phyloP scores from a whole-genome alignment of 2,888 invertebrate species.

The Papilio elwesi region DNA sequence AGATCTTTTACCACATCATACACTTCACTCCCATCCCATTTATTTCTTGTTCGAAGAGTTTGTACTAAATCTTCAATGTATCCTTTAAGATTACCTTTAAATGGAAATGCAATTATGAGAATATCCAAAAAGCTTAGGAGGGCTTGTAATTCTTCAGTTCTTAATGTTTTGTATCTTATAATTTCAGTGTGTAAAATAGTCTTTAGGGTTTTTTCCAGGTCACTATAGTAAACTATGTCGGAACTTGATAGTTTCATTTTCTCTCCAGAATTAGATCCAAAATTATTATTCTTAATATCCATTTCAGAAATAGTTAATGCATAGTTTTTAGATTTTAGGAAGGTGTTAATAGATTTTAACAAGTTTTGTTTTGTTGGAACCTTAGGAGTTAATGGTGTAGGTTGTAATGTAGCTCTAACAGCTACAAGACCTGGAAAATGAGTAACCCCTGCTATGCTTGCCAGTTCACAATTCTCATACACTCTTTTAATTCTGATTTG shows the following conservation, averaged over 20 bases:
- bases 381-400: conserved; percentile 68
- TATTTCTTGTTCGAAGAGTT: conserved; percentile 74
- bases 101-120: conserved; percentile 91
- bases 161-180: conserved; percentile 86
- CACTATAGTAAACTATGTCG: conserved; percentile 91
- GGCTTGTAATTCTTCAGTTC: conserved; percentile 88
- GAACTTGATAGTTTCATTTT: conserved; percentile 48
- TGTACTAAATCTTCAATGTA: conserved; percentile 86
- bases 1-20: conserved; percentile 80
- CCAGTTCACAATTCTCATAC: conserved; percentile 81
- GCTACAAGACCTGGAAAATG: conserved; percentile 84
- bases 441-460: conserved; percentile 71
- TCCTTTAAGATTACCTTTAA: conserved; percentile 86
- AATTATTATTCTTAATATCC: conserved; percentile 50
- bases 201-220: conserved; percentile 94
- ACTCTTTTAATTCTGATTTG: conserved; percentile 85
- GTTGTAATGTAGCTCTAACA: conserved; percentile 68
- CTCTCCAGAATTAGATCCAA: conserved; percentile 54
- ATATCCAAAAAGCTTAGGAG: conserved; percentile 89
- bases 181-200: conserved; percentile 94
- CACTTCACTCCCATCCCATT: conserved; percentile 85
- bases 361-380: conserved; percentile 73
- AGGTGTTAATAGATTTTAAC: conserved; percentile 79
- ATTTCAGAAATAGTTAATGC: conserved; percentile 63
- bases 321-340: conserved; percentile 77